Base-by-base conservation (phyloP, 2,888 invertebrate genomes). In the Minunthozetes semirufus region DNA sequence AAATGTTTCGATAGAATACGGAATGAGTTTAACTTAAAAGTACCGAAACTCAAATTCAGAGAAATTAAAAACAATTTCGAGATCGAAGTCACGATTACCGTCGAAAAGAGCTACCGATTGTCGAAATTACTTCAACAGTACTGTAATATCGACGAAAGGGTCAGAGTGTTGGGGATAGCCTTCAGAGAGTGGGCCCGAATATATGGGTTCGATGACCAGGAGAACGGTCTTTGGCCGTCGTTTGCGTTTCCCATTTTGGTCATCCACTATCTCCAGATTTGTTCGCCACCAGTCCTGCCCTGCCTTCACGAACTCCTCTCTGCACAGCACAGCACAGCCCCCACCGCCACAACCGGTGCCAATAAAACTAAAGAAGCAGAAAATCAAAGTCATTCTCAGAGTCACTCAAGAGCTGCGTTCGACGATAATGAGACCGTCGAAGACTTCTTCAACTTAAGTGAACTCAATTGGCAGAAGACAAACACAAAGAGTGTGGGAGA, bases 251-350 rank as follows among this genome's bases (percentile, higher is more conserved):
- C 68, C 22, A 68, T 87, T 53, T 82, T 87, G 83, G 82, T 85
- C 0, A 81, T 87, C 9, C 85, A 84, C 79, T 86, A 82, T 79
- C 81, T 87, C 68, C 86, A 86, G 78, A 83, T 84, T 76, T 77
- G 80, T 46, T 76, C 77, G 3, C 81, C 80, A 4, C 81, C 81
- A 4, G 81, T 84, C 1, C 80, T 85, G 46, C 86, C 86, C 22
- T 83, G 85, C 29, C 80, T 86, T 9, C 84, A 85, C 77, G 82
- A 84, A 79, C 13, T 42, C n/a, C n/a, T 84, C 0, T 38, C 4
- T 19, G 17, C 61, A n/a, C 8, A 42, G 5, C 5, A 42, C 13
- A 29, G n/a, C 42, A 27, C 6, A 9, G n/a, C 13, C 9, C 5
- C 29, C 9, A 68, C 6, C 6, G 42, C 2, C 19, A 29, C 2